Evolutionary conservation across 2,113 vertebrate species (phyloP).

Genomic region (Dascyllus trimaculatus): DNA sequence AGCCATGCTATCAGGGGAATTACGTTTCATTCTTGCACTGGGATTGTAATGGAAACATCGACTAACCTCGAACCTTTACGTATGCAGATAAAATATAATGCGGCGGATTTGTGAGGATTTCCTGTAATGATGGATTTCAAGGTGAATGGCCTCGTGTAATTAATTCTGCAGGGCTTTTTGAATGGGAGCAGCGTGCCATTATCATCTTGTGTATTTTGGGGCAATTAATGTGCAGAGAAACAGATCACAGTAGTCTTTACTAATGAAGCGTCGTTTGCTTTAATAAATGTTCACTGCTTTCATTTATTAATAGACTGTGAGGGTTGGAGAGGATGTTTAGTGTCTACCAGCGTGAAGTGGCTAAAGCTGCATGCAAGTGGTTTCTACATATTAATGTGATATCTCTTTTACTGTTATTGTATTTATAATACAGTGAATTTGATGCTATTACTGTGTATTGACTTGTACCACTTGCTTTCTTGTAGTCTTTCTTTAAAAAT

Average conservation of each 20-base stretch:
- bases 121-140: constrained; percentile 49
- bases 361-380: no score
- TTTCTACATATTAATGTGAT: no score
- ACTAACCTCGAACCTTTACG: constrained; percentile 11
- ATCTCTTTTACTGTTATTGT: no score
- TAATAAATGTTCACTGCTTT: constrained; percentile 19
- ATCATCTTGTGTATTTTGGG: constrained; percentile 35
- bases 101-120: constrained; percentile 46
- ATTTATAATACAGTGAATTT: no score
- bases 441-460: no score
- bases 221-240: constrained; percentile 45
- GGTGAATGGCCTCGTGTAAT: constrained; percentile 53
- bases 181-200: constrained; percentile 30
- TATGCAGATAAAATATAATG: constrained; percentile 42
- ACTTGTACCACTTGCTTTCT: no score
- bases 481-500: no score
- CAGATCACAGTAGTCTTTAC: constrained; percentile 10
- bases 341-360: no score
- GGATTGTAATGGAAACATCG: constrained; percentile 31
- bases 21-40: constrained; percentile 25
- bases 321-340: background rate
- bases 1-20: constrained; percentile 29
- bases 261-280: constrained; percentile 29
- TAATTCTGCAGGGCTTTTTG: constrained; percentile 33
- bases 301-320: constrained; percentile 15